A percentile compares a stretch with the other conserved stretches of the same genome.
phyloP scores from a whole-genome alignment of 2,113 vertebrate species.

The Rhagologus leucostigma region DNA sequence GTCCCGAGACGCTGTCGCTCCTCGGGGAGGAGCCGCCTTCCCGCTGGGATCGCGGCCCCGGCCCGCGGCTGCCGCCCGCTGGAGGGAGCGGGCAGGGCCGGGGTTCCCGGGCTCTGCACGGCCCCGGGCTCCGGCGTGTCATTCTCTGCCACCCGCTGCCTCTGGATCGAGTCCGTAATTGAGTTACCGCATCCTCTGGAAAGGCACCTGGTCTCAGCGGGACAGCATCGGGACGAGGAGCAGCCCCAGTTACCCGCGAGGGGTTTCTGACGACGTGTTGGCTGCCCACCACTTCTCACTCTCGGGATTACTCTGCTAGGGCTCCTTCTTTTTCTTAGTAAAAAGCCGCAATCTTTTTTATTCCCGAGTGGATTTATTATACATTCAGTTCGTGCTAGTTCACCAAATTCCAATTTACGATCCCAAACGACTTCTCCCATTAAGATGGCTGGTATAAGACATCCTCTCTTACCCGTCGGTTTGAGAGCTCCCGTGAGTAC shows the following conservation, averaged over 20 bases:
- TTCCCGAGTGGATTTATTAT: neutral
- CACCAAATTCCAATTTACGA: neutral
- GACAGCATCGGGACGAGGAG: neutral
- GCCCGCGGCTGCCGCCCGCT: slow-evolving; percentile 38
- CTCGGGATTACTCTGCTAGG: neutral
- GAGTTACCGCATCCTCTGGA: accelerated
- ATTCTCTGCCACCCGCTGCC: accelerated
- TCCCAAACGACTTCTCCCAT: neutral
- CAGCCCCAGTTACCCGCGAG: accelerated
- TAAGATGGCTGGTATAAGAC: neutral
- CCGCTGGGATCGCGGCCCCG: neutral
- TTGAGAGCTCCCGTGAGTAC: neutral
- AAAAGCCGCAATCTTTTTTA: neutral
- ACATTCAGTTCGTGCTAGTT: neutral
- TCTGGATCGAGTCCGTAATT: accelerated
- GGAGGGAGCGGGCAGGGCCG: neutral
- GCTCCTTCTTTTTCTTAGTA: neutral
- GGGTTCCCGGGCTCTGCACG: accelerated
- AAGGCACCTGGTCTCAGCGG: neutral
- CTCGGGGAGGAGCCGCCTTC: neutral
- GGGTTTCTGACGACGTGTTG: accelerated
- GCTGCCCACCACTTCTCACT: neutral
- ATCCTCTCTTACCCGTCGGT: neutral
- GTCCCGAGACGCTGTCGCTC: accelerated
- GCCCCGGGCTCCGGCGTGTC: accelerated